These are phyloP conservation scores for Galeopterus variegatus DNA, from an alignment of 2,113 vertebrate genomes.

Conservation along the genomic window DNA sequence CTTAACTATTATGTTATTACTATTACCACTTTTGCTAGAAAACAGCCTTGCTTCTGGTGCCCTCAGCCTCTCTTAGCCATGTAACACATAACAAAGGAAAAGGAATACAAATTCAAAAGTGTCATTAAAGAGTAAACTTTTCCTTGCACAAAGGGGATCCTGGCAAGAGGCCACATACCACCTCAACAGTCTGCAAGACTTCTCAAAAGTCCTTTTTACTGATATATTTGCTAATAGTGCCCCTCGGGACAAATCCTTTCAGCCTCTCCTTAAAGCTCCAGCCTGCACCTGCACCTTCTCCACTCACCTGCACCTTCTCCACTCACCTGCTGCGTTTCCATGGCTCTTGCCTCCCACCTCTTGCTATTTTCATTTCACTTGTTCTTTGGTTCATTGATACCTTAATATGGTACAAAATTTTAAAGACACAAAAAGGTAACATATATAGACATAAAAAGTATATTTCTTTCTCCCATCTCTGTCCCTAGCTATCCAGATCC, in stretches of 20 bases:
- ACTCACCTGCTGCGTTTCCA: background rate
- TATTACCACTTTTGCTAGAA: background rate
- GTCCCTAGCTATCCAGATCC: background rate
- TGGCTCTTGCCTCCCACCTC: background rate
- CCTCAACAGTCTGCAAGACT: background rate
- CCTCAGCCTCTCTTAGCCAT: background rate
- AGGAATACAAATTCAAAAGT: background rate
- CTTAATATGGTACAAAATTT: background rate
- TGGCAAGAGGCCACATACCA: background rate
- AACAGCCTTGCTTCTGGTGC: background rate
- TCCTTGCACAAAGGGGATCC: background rate
- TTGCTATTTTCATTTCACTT: slow-evolving; percentile 2
- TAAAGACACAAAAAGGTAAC: background rate
- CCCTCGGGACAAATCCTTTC: background rate
- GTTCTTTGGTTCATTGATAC: background rate
- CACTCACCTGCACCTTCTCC: background rate
- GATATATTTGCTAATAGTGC: background rate
- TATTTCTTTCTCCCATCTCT: background rate
- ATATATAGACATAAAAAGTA: background rate
- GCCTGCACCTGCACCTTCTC: background rate
- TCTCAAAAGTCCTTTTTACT: background rate
- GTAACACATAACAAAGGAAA: background rate
- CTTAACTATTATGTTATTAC: background rate
- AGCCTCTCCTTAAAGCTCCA: background rate
- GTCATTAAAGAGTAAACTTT: background rate